Conservation (phyloP, 2,113 vertebrate species). For the Taxidea taxus region DNA sequence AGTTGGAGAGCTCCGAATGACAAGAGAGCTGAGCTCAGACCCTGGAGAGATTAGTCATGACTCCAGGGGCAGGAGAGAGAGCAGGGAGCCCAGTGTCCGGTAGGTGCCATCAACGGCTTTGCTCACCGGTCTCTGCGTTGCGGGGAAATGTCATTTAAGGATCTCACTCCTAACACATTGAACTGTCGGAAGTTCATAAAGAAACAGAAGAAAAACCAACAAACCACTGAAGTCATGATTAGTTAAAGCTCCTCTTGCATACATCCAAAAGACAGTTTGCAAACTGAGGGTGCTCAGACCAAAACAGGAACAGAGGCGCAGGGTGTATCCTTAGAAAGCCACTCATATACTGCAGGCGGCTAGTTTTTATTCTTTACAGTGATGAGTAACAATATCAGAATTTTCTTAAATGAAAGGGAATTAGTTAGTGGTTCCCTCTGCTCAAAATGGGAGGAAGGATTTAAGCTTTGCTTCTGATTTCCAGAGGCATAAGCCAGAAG, state of each 20-base stretch:
- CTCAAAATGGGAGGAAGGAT: background rate
- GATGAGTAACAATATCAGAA: no score
- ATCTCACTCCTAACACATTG: background rate
- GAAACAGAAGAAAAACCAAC: background rate
- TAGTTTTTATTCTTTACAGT: no score
- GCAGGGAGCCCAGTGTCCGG: accelerated
- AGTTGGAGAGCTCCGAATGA: background rate
- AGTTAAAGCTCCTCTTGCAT: background rate
- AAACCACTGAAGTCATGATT: background rate
- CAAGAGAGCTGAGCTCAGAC: background rate
- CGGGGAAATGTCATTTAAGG: background rate
- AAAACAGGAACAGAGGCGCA: background rate
- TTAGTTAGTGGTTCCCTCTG: background rate
- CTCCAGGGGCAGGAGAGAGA: background rate
- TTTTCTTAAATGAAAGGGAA: background rate
- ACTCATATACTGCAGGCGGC: no score
- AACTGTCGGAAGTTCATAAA: background rate
- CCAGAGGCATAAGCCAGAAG: background rate
- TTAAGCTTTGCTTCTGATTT: background rate
- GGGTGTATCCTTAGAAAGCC: background rate
- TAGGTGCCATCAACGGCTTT: no score
- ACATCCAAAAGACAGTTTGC: background rate
- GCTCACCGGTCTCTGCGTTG: background rate
- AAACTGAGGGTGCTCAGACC: background rate
- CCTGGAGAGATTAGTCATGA: background rate